Conservation (phyloP, 2,797 vertebrate genomes). For the Ptychobarbus kaznakovi region DNA sequence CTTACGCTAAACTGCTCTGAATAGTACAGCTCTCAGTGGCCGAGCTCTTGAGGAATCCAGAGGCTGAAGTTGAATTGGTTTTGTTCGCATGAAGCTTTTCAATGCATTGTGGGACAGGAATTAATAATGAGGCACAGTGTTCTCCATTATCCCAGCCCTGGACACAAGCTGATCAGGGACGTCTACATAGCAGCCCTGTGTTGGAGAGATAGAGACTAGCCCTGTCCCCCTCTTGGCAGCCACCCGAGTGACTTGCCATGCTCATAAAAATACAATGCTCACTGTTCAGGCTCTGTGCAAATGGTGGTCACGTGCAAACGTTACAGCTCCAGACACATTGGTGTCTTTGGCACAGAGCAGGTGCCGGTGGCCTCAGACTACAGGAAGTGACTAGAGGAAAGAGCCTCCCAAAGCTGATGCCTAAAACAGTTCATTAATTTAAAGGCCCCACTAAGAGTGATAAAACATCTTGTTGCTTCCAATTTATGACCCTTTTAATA, state of each 20-base stretch:
- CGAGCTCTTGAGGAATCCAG: constrained; percentile 41
- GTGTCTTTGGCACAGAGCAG: constrained; percentile 60
- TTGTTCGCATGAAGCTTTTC: constrained; percentile 39
- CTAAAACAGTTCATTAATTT: constrained; percentile 59
- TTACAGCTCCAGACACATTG: constrained; percentile 52
- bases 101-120: constrained; percentile 16
- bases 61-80: constrained; percentile 38
- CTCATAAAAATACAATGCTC: constrained; percentile 67
- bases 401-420: constrained; percentile 40
- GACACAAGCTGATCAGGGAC: constrained; percentile 44
- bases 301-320: constrained; percentile 68
- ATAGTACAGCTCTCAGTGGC: constrained; percentile 32
- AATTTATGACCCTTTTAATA: constrained; percentile 44
- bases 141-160: constrained; percentile 39
- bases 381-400: constrained; percentile 47
- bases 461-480: constrained; percentile 58
- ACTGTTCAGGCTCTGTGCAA: constrained; percentile 61
- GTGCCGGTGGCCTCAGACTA: constrained; percentile 41
- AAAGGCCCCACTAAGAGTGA: constrained; percentile 20
- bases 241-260: constrained; percentile 57
- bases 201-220: constrained; percentile 43
- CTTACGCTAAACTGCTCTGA: constrained; percentile 24
- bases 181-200: constrained; percentile 40
- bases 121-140: constrained; percentile 45
- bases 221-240: constrained; percentile 52